Base-by-base conservation (phyloP, 2,113 vertebrate genomes). In the Neoarius graeffei region DNA sequence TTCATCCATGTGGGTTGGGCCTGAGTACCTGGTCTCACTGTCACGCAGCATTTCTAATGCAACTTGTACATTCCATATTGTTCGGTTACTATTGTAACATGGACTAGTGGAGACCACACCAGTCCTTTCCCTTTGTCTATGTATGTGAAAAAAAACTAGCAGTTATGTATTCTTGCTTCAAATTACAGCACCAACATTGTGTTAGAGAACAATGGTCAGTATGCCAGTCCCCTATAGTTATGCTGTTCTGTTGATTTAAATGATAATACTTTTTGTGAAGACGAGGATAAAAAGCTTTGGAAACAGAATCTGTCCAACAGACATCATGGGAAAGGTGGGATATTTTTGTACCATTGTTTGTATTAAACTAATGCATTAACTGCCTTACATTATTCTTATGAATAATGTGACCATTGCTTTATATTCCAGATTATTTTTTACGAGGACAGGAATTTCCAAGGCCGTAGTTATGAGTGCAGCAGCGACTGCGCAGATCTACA, bases 401-500 rank as follows among this genome's bases (percentile, higher is more conserved):
- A n/a, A 14, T 66, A 20, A 62, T 48, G 14, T 66, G 66, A 48
- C 8, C 76, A 59, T 52, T 90, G 15, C 85, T 81, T 71, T 59
- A 9, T 89, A 84, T 84, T 73, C 11, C 89, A 96, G 96, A 95
- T 96, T 52, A 94, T 94, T 90, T 96, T 96, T 93, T 96, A 95
- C 92, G 95, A 96, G 91, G 95, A 96, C 92, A 95, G 94, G 82
- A 94, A 96, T 93, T 96, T 96, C 91, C 94, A 95, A 92, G 96
- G 96, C 89, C 95, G 95, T 89, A 95, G 92, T 91, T 95, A 95
- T 93, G 96, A 95, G 94, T 95, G 94, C 92, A 93, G 91, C 91
- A 93, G 92, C 7, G 94, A 95, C 92, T 93, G 92, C 84, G 92
- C 94, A 15, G 94, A 96, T 90, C 93, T 95, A 9, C 92, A 95